Base-by-base conservation (phyloP, 92 coral and sea anemone species). In the Pocillopora meandrina region DNA sequence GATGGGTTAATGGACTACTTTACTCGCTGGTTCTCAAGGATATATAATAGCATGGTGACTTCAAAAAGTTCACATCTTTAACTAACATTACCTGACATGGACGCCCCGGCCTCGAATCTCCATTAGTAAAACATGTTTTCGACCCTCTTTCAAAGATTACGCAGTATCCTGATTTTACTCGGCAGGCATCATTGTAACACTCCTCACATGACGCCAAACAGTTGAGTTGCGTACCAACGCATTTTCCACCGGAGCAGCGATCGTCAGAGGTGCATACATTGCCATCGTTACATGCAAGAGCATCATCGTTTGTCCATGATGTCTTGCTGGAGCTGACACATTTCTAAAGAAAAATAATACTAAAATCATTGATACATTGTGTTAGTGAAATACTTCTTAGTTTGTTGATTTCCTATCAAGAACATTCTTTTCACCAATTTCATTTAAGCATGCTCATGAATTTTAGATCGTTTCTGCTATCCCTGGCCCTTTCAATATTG, bases 51-150 rank as follows among this genome's bases (percentile, higher is more conserved):
- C 31, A 26, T 26, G 31, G 0, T 26, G 31, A 26, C 31, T 26
- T 26, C 1, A 26, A 26, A 26, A 26, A 26, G 31, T 26, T 26
- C 31, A 26, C 31, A 26, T 59, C 3, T 59, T 59, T 59, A 59
- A 7, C 3, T 10, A 59, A 42, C 16, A 26, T 36, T 73, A 95
- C 98, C 95, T 95, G 98, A 72, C 98, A 95, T 5, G 93, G 93
- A 76, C 88, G 64, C 67, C 87, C 89, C 10, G 92, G 91, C 36
- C 97, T 73, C 12, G 89, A 13, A 23, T 65, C 66, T 20, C 91
- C 84, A 62, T 90, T 78, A 19, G 21, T 68, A 66, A 85, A 87
- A 36, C 98, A 95, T 14, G 71, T 89, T 66, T 80, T 80, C 14
- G 18, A 61, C 6, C 92, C 90, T 10, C 75, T 60, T 16, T 47